Evolutionary conservation across 2,888 invertebrate genomes (phyloP), one percentile per base, ranked within the genome.

Genomic region (Therioaphis trifolii): DNA sequence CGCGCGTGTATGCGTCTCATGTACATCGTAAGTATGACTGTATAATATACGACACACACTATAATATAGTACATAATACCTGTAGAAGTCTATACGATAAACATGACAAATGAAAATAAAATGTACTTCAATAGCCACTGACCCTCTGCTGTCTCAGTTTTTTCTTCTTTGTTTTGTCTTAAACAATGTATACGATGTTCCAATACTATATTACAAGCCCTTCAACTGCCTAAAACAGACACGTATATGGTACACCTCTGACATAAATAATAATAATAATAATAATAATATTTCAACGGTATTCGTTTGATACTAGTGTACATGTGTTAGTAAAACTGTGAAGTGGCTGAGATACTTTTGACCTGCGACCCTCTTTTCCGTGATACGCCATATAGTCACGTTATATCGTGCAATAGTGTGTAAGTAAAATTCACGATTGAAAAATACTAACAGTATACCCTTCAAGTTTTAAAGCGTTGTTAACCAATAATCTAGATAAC

Each of bases 351-450:
- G 66, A 78, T 66, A 66, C 66, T 52, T 52, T 68, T 52, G 77
- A 78, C 49, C 77, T 66, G 21, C 35, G 77, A 78, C 66, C 77
- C 66, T 76, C 12, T 52, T 35, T 78, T 66, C 35, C 77, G 66
- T 78, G 77, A 78, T 66, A 52, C 21, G 18, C 66, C 52, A 21
- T 68, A 52, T 15, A 52, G 77, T 78, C 77, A 78, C 77, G 77
- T 78, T 78, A 68, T 68, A 24, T 78, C 77, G 77, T 78, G 77
- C 63, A 24, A 21, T 7, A 4, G 49, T 29, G 1, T 49, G 21
- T 11, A 29, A n/a, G 5, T 24, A 74, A 74, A 68, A 52, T 74
- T 40, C 55, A 74, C 40, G 74, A 74, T 58, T 18, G 55, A 58
- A 74, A 55, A 55, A 74, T 40, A 40, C 35, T 40, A 74, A 74